Evolutionary conservation across 1,140 invertebrate species (phyloP), one percentile per base, ranked within the genome.

Genomic region (Leptopilina boulardi): DNA sequence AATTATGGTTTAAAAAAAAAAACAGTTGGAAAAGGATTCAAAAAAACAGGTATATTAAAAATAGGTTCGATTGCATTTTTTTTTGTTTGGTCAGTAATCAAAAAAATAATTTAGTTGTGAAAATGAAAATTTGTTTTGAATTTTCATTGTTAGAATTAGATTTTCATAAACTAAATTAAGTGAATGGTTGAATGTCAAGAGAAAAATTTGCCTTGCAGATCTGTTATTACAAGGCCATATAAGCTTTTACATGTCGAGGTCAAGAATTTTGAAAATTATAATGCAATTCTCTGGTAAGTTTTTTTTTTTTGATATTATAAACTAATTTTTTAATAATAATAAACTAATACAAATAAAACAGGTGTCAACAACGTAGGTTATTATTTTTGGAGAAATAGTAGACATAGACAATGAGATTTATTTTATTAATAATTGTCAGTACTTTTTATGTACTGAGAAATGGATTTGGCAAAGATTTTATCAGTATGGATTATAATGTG

Each of bases 401-500:
- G 74, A 8, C 34, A 42, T 30, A 15, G 41, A 21, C 74, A 59
- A 59, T 59, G 30, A 54, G 44, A 21, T 42, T 21, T 70, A 26
- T 21, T 15, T 70, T 13, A 41, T 5, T 23, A 30, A 66, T 23
- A 23, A 26, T 47, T 44, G 59, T 70, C 74, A 75, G 59, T 41
- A 70, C 70, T 21, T 44, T 13, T 18, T 19, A 66, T 21, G 21
- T 80, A 80, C 80, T 88, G 89, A 38, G 6, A 89, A 83, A 91
- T 91, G 90, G 89, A 85, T 86, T 89, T 87, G 83, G 78, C 77
- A 56, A 83, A 71, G 83, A 85, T 85, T 81, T 77, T 80, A 79
- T 66, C 82, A 87, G 80, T 88, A 90, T 90, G 88, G 88, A 79
- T 89, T 47, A 75, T 87, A 19, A 89, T 84, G 77, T 91, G 89